Base-by-base conservation (phyloP, 2,113 vertebrate species). In the Bubo blakistoni region DNA sequence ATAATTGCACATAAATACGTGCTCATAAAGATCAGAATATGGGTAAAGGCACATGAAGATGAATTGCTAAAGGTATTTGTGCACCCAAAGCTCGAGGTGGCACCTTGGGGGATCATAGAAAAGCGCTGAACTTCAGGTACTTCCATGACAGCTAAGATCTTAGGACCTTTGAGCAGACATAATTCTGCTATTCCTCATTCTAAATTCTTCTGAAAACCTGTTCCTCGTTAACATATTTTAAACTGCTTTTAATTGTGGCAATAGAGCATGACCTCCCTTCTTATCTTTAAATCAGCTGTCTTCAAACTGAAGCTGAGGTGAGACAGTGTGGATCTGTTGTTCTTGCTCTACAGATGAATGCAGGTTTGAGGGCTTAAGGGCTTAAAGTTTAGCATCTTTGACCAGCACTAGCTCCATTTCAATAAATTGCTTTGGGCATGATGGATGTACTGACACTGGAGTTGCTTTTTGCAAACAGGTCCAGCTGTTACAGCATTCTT, bases 191-290 rank as follows among this genome's bases (percentile, higher is more conserved):
- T 63, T 76, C 7, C 30, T 62, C 21, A 2, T 63, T 38, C 34
- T 42, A 67, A 79, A 94, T 76, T 79, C 27, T 82, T 95, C 49
- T 52, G 38, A 79, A 94, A 95, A 94, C 70, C 86, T 96, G 91
- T 84, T 94, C 69, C 57, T 91, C 0, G 0, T 93, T 94, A 94
- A 69, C 52, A 36, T 88, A 72, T 84, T 88, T 84, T 94, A 77
- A 91, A 81, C 65, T 84, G 36, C 4, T 92, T 83, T 93, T 92
- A 92, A 76, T 88, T 94, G 77, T 65, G 57, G 70, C 18, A 70
- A 17, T 63, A 91, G 54, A 84, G 55, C 80, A 18, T 81, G 90
- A 94, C 86, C 85, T 95, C 36, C 21, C 18, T 14, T 88, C 62
- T 92, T 85, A 88, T 91, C 88, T 88, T 80, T 27, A 34, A n/a